Evolutionary conservation across 37 sponge, comb jelly and placozoan species (phyloP).

Genomic region (Cliona cf. orientalis): DNA sequence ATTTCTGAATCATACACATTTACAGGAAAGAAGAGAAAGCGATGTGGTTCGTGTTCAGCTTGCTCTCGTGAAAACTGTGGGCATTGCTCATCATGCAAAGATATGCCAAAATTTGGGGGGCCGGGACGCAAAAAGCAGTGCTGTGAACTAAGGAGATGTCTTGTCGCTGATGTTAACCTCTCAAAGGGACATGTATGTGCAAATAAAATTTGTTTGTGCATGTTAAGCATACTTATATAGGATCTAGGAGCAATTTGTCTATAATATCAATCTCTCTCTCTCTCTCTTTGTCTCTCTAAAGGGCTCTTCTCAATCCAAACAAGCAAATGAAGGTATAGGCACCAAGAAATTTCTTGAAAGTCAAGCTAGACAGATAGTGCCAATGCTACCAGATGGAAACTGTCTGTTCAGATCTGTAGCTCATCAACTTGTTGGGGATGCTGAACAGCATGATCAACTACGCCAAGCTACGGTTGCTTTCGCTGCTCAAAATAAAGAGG

Average conservation of each 20-base stretch:
- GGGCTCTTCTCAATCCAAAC: no score
- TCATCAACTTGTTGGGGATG: conserved; percentile 1
- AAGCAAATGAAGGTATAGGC: no score
- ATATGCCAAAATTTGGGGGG: conserved; percentile 32
- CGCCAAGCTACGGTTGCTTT: neutral
- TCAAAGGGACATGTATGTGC: no score
- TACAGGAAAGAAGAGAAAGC: neutral
- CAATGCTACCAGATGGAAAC: neutral
- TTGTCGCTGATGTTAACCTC: neutral
- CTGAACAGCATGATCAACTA: neutral
- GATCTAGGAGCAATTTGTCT: no score
- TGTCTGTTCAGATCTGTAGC: neutral
- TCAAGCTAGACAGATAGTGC: neutral
- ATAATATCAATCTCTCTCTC: no score
- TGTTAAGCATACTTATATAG: no score
- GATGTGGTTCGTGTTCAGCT: conserved; percentile 12
- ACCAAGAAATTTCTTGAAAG: no score
- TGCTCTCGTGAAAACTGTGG: conserved; percentile 17
- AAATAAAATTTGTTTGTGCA: no score
- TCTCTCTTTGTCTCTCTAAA: no score
- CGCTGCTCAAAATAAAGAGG: neutral
- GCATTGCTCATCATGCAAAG: conserved; percentile 9
- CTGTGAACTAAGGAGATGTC: conserved; percentile 10
- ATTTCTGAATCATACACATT: neutral
- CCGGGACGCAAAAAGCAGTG: conserved; percentile 20